Percentiles rank a stretch among this genome's conserved stretches.
These are phyloP conservation scores for Neolamprologus toae DNA, from an alignment of 2,113 vertebrate species.

Conservation along the genomic window DNA sequence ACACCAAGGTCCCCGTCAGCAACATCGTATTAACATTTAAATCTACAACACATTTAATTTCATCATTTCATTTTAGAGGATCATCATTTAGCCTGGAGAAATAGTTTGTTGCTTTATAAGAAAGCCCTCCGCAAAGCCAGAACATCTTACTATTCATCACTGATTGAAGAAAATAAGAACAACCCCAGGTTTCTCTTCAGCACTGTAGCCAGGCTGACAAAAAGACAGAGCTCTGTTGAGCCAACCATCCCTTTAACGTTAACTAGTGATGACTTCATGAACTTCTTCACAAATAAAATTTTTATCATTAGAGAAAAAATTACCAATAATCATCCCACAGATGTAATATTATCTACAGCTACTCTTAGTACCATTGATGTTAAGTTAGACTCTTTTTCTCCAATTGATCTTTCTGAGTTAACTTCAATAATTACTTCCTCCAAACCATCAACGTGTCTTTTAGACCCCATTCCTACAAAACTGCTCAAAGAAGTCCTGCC, in stretches of 20 bases:
- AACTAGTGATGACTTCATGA: background rate
- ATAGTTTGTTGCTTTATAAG: background rate
- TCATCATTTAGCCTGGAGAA: background rate
- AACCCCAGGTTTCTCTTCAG: background rate
- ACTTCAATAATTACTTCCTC: background rate
- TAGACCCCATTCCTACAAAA: too few relatives aligned
- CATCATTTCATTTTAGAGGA: background rate
- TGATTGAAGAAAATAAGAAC: background rate
- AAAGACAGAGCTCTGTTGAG: accelerated
- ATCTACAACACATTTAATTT: background rate
- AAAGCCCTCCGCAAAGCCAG: background rate
- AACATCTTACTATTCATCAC: accelerated
- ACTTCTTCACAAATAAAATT: background rate
- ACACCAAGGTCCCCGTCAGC: background rate
- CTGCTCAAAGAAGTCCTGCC: too few relatives aligned
- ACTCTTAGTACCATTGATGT: background rate
- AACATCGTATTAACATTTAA: background rate
- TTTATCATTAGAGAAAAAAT: background rate
- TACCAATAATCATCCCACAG: background rate
- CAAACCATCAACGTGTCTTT: too few relatives aligned
- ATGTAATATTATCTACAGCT: background rate
- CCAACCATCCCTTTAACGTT: background rate
- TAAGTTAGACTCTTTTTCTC: too few relatives aligned
- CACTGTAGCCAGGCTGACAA: background rate
- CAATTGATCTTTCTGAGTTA: background rate